Evolutionary conservation across 2,888 invertebrate species (phyloP).

Genomic region (Thereva nobilitata): DNA sequence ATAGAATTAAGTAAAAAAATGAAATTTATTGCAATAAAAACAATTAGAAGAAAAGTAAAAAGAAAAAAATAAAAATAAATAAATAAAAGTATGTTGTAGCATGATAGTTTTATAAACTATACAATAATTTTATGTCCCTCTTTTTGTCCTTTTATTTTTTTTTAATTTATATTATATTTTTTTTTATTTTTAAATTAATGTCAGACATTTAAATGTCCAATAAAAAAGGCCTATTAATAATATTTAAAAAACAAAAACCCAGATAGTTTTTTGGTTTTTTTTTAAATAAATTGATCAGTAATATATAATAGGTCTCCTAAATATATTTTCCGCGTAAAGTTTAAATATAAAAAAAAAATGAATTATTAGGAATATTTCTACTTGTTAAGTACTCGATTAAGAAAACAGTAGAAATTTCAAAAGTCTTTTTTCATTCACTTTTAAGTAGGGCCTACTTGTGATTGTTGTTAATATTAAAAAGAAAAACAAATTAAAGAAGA

Average conservation of each 20-base stretch:
- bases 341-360: no score
- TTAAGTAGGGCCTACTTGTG: slow-evolving; percentile 25
- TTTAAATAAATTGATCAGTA: slow-evolving; percentile 6
- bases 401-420: no score
- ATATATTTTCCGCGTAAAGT: slow-evolving; percentile 8
- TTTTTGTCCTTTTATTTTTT: slow-evolving; percentile 4
- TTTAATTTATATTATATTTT: slow-evolving; percentile 15
- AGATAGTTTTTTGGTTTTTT: slow-evolving; percentile 15
- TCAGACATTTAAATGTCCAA: slow-evolving; percentile 15
- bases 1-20: no score
- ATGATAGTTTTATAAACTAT: no score
- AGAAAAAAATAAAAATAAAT: no score
- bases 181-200: slow-evolving; percentile 6
- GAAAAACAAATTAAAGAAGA: background rate
- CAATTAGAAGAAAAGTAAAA: no score
- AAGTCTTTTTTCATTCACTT: no score
- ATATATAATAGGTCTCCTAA: background rate
- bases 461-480: slow-evolving; percentile 16
- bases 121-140: no score
- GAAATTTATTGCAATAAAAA: no score
- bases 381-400: no score
- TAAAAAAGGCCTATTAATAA: slow-evolving; percentile 17
- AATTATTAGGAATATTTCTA: no score
- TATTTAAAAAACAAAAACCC: slow-evolving; percentile 19
- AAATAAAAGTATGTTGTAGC: no score